Conservation (phyloP, 2,797 vertebrate species). For the Poeciliopsis infans region DNA sequence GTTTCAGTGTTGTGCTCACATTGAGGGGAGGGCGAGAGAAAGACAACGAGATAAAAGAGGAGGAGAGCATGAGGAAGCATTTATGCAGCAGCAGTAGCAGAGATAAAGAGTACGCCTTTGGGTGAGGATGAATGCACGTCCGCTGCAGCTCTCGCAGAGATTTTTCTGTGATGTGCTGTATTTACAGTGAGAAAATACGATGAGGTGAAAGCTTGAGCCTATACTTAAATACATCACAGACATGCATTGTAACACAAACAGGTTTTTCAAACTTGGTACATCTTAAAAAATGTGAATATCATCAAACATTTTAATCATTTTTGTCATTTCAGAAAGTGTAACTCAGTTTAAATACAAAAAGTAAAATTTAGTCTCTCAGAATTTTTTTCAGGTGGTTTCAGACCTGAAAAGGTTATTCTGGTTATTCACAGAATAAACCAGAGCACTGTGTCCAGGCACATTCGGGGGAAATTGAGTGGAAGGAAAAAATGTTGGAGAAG, state of each 20-base stretch:
- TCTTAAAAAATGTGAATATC: background rate
- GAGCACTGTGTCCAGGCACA: background rate
- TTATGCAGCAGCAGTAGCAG: slow-evolving; percentile 52
- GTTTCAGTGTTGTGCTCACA: slow-evolving; percentile 47
- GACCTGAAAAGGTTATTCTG: background rate
- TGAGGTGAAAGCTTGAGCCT: slow-evolving; percentile 34
- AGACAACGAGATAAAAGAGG: slow-evolving; percentile 66
- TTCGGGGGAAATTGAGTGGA: background rate
- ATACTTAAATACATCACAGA: slow-evolving; percentile 36
- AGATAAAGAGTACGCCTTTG: slow-evolving; percentile 38
- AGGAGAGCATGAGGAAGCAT: slow-evolving; percentile 62
- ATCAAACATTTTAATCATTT: background rate
- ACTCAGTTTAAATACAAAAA: background rate
- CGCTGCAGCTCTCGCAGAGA: slow-evolving; percentile 48
- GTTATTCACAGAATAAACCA: too few relatives aligned
- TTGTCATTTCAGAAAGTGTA: background rate
- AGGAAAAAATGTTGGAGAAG: background rate
- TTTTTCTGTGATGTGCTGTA: slow-evolving; percentile 32
- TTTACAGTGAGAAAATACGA: slow-evolving; percentile 21
- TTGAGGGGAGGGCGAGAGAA: slow-evolving; percentile 41
- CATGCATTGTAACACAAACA: slow-evolving; percentile 35
- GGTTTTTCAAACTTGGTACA: slow-evolving; percentile 19
- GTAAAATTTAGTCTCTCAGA: background rate
- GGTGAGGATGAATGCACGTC: slow-evolving; percentile 13
- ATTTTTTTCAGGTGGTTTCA: too few relatives aligned